Evolutionary conservation across 2,888 invertebrate species (phyloP).

Genomic region (Tiliacea aurago): DNA sequence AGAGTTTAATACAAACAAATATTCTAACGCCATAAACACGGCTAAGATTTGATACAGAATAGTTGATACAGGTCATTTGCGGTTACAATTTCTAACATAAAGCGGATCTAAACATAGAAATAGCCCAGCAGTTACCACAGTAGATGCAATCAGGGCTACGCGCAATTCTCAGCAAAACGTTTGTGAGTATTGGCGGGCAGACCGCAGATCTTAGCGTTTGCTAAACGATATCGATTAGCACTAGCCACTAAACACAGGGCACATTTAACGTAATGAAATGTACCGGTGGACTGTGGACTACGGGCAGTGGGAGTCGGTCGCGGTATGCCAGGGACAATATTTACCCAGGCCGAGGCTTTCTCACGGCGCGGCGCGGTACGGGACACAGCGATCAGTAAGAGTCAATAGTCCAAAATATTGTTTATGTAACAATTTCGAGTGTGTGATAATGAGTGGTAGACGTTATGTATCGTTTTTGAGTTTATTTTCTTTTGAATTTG

Average conservation of each 20-base stretch:
- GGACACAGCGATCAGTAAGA: constrained; percentile 78
- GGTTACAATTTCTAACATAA: constrained; percentile 48
- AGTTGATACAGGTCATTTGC: constrained; percentile 32
- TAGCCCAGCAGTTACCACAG: constrained; percentile 40
- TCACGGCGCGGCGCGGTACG: constrained; percentile 79
- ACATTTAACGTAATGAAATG: constrained; percentile 59
- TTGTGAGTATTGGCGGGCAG: constrained; percentile 31
- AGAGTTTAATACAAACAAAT: constrained; percentile 14
- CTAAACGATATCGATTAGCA: constrained; percentile 65
- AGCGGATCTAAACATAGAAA: constrained; percentile 57
- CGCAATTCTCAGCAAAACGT: constrained; percentile 36
- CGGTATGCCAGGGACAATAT: constrained; percentile 78
- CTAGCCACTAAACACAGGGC: constrained; percentile 51
- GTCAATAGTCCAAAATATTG: constrained; percentile 79
- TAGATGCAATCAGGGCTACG: constrained; percentile 41
- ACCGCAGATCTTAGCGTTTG: constrained; percentile 47
- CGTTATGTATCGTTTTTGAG: constrained; percentile 34
- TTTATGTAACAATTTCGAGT: constrained; percentile 80
- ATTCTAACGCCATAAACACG: constrained; percentile 1
- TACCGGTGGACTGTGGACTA: constrained; percentile 53
- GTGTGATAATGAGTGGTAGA: constrained; percentile 53
- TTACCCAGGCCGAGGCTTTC: constrained; percentile 83
- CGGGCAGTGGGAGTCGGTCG: constrained; percentile 62
- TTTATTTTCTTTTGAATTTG: constrained; percentile 20
- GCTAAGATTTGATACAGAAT: constrained; percentile 19